A percentile compares a stretch with the other conserved stretches of the same genome.
Evolutionary conservation across 2,888 invertebrate species (phyloP).

Genomic region (Synanthedon tipuliformis): DNA sequence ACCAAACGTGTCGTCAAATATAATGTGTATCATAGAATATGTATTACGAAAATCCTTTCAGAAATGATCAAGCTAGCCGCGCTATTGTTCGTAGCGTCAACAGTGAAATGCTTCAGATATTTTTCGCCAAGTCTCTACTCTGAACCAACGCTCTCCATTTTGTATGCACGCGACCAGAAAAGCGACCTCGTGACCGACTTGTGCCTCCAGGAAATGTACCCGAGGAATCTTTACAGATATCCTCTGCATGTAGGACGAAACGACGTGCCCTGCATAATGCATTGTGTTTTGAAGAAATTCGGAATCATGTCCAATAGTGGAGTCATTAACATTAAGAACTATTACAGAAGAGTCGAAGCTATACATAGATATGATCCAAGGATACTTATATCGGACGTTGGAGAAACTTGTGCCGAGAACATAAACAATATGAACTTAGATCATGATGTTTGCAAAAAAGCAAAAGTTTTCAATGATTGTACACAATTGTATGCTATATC

Average conservation of each 20-base stretch:
- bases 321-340: slow-evolving; percentile 50
- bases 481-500: slow-evolving; percentile 57
- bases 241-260: slow-evolving; percentile 50
- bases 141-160: slow-evolving; percentile 48
- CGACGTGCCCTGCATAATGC: slow-evolving; percentile 58
- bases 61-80: slow-evolving; percentile 30
- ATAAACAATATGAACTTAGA: slow-evolving; percentile 59
- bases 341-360: slow-evolving; percentile 52
- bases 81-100: slow-evolving; percentile 25
- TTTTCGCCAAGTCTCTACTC: slow-evolving; percentile 47
- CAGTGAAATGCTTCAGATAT: slow-evolving; percentile 31
- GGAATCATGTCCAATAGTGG: slow-evolving; percentile 61
- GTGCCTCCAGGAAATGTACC: slow-evolving; percentile 57
- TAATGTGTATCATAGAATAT: too few species aligned
- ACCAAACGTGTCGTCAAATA: too few species aligned
- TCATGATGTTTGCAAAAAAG: slow-evolving; percentile 59
- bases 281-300: slow-evolving; percentile 59
- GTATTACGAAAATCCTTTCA: slow-evolving; percentile 25
- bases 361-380: slow-evolving; percentile 59
- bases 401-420: slow-evolving; percentile 56
- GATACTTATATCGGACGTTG: slow-evolving; percentile 58
- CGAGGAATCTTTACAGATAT: slow-evolving; percentile 51
- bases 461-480: slow-evolving; percentile 61
- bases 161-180: slow-evolving; percentile 50
- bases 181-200: slow-evolving; percentile 49